Evolutionary conservation across 1,140 invertebrate species (phyloP).

Genomic region (Marisa cornuarietis): DNA sequence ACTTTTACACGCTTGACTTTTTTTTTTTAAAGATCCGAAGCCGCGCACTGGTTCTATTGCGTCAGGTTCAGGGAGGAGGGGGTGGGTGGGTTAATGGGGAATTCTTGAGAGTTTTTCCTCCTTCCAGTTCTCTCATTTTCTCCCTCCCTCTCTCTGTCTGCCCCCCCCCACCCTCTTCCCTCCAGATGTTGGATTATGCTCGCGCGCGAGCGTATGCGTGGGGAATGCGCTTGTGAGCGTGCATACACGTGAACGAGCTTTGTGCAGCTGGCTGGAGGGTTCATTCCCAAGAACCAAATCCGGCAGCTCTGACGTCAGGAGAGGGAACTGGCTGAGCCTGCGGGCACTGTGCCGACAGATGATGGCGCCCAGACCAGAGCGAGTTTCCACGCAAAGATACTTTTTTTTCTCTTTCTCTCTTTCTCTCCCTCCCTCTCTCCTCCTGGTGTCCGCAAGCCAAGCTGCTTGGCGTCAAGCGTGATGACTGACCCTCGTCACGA

Average conservation of each 20-base stretch:
- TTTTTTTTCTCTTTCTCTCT: too few species aligned
- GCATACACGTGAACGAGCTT: background rate
- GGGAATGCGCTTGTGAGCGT: background rate
- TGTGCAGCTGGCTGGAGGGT: background rate
- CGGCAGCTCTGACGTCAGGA: too few species aligned
- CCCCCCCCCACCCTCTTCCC: background rate
- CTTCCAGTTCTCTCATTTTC: background rate
- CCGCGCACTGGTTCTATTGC: background rate
- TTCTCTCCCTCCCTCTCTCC: too few species aligned
- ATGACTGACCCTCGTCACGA: too few species aligned
- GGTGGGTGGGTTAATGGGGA: too few species aligned
- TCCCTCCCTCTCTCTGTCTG: background rate
- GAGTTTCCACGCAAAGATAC: too few species aligned
- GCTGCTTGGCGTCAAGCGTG: too few species aligned
- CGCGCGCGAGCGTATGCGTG: background rate
- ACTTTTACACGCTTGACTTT: background rate
- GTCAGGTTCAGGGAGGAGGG: background rate
- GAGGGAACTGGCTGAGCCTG: too few species aligned
- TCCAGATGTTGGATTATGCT: background rate
- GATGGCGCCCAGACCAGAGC: too few species aligned
- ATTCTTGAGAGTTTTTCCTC: background rate
- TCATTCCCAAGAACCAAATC: too few species aligned
- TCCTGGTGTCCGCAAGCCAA: too few species aligned
- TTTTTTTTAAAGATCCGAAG: background rate
- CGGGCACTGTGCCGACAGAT: too few species aligned